Evolutionary conservation across 2,113 vertebrate species (phyloP).

Genomic region (Gavialis gangeticus): DNA sequence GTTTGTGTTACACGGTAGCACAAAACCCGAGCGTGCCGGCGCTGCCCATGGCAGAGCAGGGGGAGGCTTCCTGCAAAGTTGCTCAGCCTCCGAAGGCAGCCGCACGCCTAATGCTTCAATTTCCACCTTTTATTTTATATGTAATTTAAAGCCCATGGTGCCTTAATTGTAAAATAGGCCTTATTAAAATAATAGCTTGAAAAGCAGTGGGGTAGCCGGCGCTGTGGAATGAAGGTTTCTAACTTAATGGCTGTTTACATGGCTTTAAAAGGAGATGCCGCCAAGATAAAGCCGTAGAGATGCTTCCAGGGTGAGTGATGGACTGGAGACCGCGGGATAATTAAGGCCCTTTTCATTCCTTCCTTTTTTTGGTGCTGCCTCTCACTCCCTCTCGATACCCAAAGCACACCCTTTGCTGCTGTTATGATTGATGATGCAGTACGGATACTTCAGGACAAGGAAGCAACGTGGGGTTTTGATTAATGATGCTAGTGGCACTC

Average conservation of each 20-base stretch:
- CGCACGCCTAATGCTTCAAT: slow-evolving; percentile 82
- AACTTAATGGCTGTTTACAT: slow-evolving; percentile 82
- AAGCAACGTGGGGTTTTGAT: slow-evolving; percentile 82
- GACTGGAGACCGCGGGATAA: slow-evolving; percentile 80
- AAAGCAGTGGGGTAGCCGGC: slow-evolving; percentile 82
- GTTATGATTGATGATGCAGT: slow-evolving; percentile 87
- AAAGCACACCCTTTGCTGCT: slow-evolving; percentile 73
- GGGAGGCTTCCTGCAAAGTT: slow-evolving; percentile 72
- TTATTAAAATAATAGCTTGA: slow-evolving; percentile 88
- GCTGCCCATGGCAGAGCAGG: slow-evolving; percentile 52
- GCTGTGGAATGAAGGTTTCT: slow-evolving; percentile 75
- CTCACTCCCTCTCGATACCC: slow-evolving; percentile 76
- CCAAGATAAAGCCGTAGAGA: slow-evolving; percentile 77
- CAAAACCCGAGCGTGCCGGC: slow-evolving; percentile 61
- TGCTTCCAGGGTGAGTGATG: slow-evolving; percentile 79
- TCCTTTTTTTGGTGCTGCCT: slow-evolving; percentile 70
- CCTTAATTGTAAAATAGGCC: slow-evolving; percentile 89
- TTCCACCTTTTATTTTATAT: slow-evolving; percentile 87
- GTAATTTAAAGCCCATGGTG: slow-evolving; percentile 88
- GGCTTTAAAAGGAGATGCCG: slow-evolving; percentile 80
- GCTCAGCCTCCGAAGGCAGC: slow-evolving; percentile 76
- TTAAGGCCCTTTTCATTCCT: slow-evolving; percentile 72
- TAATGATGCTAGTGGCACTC: slow-evolving; percentile 82
- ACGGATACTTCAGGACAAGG: slow-evolving; percentile 75
- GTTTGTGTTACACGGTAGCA: not conserved